Percentiles rank a stretch among this genome's conserved stretches.
phyloP scores from a whole-genome alignment of 2,113 vertebrate species.

The Oreochromis niloticus region DNA sequence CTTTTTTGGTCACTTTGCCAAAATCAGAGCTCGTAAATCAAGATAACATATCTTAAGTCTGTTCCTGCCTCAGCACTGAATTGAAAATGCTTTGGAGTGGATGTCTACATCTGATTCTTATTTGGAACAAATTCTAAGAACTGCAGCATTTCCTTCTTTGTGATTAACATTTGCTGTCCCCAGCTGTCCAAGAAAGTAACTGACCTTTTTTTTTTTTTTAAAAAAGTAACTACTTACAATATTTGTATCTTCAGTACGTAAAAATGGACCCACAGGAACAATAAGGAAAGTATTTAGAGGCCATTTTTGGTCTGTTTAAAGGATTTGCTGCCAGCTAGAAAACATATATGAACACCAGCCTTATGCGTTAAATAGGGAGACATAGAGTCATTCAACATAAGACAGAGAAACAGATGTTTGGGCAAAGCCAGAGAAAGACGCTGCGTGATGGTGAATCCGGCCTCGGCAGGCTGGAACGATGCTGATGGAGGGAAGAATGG shows the following conservation, averaged over 20 bases:
- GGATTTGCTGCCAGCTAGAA: neutral
- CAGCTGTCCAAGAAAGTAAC: neutral
- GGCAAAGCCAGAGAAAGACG: neutral
- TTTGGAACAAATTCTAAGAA: neutral
- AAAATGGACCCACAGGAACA: neutral
- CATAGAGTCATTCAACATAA: neutral
- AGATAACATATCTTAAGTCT: neutral
- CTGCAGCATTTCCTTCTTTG: neutral
- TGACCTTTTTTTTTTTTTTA: neutral
- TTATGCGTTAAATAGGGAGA: neutral
- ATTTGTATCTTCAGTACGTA: neutral
- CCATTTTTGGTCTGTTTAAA: neutral
- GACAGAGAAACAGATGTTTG: neutral
- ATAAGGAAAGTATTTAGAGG: neutral
- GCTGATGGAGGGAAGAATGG: slow-evolving; percentile 5
- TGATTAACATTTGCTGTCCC: neutral
- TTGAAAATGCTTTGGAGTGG: neutral
- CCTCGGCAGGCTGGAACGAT: neutral
- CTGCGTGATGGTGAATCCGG: neutral
- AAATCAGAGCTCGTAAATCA: neutral
- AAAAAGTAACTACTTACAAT: neutral
- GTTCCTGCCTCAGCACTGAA: neutral
- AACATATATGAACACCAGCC: neutral
- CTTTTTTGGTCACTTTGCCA: neutral
- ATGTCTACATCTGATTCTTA: neutral